Conservation (phyloP, 2,113 vertebrate genomes). For the Heterotilapia buettikoferi region DNA sequence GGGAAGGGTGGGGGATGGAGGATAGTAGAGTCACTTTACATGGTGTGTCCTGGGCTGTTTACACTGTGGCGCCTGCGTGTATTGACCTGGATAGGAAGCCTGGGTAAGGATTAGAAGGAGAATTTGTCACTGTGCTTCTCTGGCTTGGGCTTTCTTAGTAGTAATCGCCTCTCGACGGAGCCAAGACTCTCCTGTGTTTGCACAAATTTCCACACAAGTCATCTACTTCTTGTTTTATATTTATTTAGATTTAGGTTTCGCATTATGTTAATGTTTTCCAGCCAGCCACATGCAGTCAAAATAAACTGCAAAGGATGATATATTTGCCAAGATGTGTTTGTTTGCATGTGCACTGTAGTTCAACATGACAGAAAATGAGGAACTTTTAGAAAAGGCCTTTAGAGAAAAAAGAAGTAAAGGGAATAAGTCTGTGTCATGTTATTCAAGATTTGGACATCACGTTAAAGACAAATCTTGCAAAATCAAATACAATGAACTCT, state of each 20-base stretch:
- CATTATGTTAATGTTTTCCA: neutral
- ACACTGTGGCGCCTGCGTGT: slow-evolving; percentile 79
- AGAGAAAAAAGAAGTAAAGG: neutral
- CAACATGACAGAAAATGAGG: neutral
- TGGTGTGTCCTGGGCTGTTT: slow-evolving; percentile 72
- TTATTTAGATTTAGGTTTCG: neutral
- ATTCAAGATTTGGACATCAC: neutral
- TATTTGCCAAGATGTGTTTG: neutral
- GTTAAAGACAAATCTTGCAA: neutral
- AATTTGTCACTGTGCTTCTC: slow-evolving; percentile 16
- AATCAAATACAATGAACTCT: neutral
- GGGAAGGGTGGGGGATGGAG: slow-evolving; percentile 39
- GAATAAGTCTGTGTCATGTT: neutral
- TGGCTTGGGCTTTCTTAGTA: neutral
- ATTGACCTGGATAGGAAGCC: slow-evolving; percentile 79
- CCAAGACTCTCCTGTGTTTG: neutral
- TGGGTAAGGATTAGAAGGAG: neutral
- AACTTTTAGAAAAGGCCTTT: neutral
- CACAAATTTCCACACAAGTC: neutral
- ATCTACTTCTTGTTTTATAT: neutral
- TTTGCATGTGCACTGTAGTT: neutral
- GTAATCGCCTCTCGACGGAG: neutral
- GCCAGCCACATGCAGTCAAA: neutral
- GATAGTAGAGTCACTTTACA: slow-evolving; percentile 80
- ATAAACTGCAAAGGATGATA: neutral